phyloP scores from a whole-genome alignment of 1,140 invertebrate genomes.

The Sycophila sp. region DNA sequence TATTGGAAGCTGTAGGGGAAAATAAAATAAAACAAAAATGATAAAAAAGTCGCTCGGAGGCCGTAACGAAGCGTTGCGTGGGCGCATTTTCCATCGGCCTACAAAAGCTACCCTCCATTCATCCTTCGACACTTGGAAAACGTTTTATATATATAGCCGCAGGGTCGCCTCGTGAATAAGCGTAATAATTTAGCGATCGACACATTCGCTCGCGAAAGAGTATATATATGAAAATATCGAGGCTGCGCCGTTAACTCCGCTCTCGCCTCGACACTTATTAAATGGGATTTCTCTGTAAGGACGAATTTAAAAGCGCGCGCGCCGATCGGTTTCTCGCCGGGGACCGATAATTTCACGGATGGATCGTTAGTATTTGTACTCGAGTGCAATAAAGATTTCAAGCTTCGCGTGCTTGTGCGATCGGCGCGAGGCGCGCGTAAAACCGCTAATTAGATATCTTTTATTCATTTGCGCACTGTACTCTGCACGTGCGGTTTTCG shows the following conservation, averaged over 20 bases:
- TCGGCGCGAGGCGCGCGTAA: neutral
- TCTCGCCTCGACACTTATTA: neutral
- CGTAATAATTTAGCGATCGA: neutral
- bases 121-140: neutral
- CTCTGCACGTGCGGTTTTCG: too few species aligned
- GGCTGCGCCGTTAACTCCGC: neutral
- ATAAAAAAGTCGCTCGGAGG: neutral
- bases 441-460: conserved; percentile 20
- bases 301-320: neutral
- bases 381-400: conserved; percentile 18
- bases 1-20: too few species aligned
- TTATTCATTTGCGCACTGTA: too few species aligned
- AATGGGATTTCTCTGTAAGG: neutral
- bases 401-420: neutral
- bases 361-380: conserved; percentile 30
- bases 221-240: neutral
- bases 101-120: neutral
- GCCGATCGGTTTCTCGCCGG: conserved; percentile 5
- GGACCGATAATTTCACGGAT: neutral
- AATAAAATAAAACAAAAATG: too few species aligned
- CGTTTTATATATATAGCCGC: neutral
- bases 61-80: neutral
- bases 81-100: neutral
- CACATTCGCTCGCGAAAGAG: neutral
- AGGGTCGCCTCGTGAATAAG: neutral